Percentiles rank a stretch among this genome's conserved stretches.
These are phyloP conservation scores for Microcebus ravelobensis DNA, from an alignment of 2,113 vertebrate species.

Conservation along the genomic window DNA sequence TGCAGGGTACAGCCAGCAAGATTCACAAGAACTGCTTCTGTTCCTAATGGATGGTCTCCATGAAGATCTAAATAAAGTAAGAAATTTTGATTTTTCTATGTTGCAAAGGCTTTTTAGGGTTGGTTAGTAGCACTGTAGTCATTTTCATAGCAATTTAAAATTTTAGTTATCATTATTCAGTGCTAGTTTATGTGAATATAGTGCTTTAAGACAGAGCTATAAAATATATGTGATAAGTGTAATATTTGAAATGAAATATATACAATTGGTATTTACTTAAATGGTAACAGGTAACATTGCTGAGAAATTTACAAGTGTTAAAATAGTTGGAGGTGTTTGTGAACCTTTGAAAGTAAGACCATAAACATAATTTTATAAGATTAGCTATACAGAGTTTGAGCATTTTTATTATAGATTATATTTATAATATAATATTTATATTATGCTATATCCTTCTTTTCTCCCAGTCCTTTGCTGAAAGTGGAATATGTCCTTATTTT, in stretches of 20 bases:
- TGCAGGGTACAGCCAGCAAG: constrained; percentile 95
- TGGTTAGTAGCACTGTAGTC: neutral
- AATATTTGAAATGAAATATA: constrained; percentile 25
- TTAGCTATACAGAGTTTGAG: neutral
- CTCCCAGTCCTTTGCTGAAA: neutral
- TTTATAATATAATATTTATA: neutral
- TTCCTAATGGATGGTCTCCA: constrained; percentile 99
- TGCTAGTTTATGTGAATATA: neutral
- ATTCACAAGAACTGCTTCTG: constrained; percentile 97
- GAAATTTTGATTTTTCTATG: constrained; percentile 4
- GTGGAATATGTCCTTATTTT: neutral
- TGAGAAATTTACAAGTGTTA: neutral
- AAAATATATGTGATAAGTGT: neutral
- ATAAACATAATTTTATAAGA: neutral
- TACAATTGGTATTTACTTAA: neutral
- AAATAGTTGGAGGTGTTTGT: neutral
- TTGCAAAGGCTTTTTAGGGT: neutral
- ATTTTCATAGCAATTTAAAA: neutral
- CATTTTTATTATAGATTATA: neutral
- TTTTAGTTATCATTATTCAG: neutral
- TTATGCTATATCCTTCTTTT: neutral
- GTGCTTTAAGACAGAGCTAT: neutral
- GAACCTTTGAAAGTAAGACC: constrained; percentile 8
- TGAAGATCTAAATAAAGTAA: constrained; percentile 98
- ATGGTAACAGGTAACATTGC: neutral